These are phyloP conservation scores for Myotis daubentonii DNA, from an alignment of 2,797 vertebrate species.

Conservation along the genomic window DNA sequence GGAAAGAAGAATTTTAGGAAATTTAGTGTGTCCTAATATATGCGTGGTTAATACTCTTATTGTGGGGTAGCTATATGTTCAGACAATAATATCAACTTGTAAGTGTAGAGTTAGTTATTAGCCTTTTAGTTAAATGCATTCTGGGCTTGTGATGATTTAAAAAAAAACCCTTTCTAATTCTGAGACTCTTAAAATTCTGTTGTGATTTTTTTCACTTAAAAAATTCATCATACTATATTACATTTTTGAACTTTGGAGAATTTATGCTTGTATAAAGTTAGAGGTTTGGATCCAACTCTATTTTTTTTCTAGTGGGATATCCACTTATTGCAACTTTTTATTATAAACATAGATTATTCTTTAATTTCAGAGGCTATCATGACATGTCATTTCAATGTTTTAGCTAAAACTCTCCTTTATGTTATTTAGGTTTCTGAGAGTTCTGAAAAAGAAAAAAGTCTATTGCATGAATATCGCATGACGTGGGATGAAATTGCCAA, in stretches of 20 bases:
- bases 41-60: not conserved
- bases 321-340: not conserved
- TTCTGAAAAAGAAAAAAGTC: slow-evolving; percentile 87
- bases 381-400: not conserved
- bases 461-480: slow-evolving; percentile 86
- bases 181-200: slow-evolving; percentile 23
- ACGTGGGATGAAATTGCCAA: slow-evolving; percentile 90
- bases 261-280: not conserved
- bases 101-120: not conserved
- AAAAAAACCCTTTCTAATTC: not conserved
- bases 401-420: slow-evolving; percentile 56
- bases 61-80: not conserved
- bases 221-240: not conserved
- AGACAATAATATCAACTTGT: not conserved
- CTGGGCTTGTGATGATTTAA: not conserved
- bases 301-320: not conserved
- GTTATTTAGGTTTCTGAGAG: slow-evolving; percentile 89
- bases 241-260: slow-evolving; percentile 2
- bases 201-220: not conserved
- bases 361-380: slow-evolving; percentile 41
- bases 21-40: not conserved
- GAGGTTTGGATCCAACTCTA: not conserved
- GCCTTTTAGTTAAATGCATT: slow-evolving; percentile 1
- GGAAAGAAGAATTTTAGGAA: not conserved
- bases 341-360: not conserved